Evolutionary conservation across 2,888 invertebrate genomes (phyloP).

Genomic region (Crioceris asparagi): DNA sequence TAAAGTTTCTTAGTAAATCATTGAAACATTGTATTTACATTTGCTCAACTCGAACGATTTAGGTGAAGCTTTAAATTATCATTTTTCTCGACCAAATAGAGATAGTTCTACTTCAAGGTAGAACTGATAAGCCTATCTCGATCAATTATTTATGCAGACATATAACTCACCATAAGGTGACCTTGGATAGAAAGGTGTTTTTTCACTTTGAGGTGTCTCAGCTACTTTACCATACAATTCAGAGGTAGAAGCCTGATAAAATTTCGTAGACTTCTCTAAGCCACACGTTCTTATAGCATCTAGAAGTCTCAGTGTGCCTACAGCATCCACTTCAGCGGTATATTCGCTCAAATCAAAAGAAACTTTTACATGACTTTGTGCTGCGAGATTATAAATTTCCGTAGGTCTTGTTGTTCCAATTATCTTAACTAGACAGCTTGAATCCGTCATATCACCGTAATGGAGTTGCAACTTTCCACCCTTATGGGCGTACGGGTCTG

Average conservation of each 20-base stretch:
- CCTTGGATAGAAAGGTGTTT: slow-evolving; percentile 90
- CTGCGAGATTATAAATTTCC: slow-evolving; percentile 97
- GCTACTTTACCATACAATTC: slow-evolving; percentile 90
- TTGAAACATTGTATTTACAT: too few relatives aligned
- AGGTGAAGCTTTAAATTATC: too few relatives aligned
- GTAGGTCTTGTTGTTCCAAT: slow-evolving; percentile 67
- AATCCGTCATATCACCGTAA: slow-evolving; percentile 98
- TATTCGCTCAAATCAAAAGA: slow-evolving; percentile 98
- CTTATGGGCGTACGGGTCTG: slow-evolving; percentile 79
- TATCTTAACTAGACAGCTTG: slow-evolving; percentile 84
- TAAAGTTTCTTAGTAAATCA: too few relatives aligned
- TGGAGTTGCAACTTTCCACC: slow-evolving; percentile 83
- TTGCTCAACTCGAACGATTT: too few relatives aligned
- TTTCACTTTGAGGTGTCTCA: slow-evolving; percentile 88
- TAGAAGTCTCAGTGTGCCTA: slow-evolving; percentile 82
- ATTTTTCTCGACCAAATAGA: neutral
- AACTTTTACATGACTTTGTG: slow-evolving; percentile 98
- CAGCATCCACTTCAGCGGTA: slow-evolving; percentile 94
- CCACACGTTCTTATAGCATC: slow-evolving; percentile 89
- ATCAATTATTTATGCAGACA: too few relatives aligned
- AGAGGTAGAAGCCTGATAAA: slow-evolving; percentile 95
- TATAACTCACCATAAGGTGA: slow-evolving; percentile 97
- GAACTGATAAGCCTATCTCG: too few relatives aligned
- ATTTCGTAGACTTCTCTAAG: slow-evolving; percentile 66
- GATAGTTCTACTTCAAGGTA: too few relatives aligned